phyloP scores from a whole-genome alignment of 2,888 invertebrate genomes.

The Diarsia dahlii region DNA sequence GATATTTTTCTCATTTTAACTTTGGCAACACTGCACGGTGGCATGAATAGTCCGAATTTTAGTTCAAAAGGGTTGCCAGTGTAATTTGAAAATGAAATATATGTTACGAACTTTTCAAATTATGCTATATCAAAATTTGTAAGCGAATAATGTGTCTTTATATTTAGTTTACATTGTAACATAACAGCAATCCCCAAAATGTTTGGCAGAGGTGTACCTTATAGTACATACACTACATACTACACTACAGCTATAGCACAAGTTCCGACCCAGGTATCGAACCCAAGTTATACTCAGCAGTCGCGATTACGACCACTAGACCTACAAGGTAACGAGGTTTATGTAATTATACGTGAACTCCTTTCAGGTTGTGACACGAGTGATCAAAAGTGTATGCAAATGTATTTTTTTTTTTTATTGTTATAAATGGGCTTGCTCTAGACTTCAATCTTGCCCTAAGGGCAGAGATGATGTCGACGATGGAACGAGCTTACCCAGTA shows the following conservation, averaged over 20 bases:
- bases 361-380: not conserved
- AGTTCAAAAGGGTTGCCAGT: not conserved
- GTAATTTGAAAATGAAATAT: not conserved
- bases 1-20: constrained; percentile 25
- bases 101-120: not conserved
- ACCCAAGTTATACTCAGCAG: too few relatives aligned
- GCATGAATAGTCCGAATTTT: constrained; percentile 20
- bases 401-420: too few relatives aligned
- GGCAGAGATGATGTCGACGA: too few relatives aligned
- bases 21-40: constrained; percentile 31
- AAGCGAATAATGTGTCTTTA: not conserved
- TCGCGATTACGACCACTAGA: too few relatives aligned
- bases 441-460: too few relatives aligned
- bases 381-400: constrained; percentile 39
- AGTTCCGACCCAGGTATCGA: too few relatives aligned
- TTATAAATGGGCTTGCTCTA: too few relatives aligned
- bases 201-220: not conserved
- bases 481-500: too few relatives aligned
- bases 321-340: too few relatives aligned
- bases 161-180: not conserved
- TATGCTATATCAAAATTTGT: not conserved
- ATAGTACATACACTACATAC: too few relatives aligned
- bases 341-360: too few relatives aligned
- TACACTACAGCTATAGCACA: too few relatives aligned
- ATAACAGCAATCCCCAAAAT: not conserved